phyloP scores from a whole-genome alignment of 2,113 vertebrate species.

The Marmota monax region DNA sequence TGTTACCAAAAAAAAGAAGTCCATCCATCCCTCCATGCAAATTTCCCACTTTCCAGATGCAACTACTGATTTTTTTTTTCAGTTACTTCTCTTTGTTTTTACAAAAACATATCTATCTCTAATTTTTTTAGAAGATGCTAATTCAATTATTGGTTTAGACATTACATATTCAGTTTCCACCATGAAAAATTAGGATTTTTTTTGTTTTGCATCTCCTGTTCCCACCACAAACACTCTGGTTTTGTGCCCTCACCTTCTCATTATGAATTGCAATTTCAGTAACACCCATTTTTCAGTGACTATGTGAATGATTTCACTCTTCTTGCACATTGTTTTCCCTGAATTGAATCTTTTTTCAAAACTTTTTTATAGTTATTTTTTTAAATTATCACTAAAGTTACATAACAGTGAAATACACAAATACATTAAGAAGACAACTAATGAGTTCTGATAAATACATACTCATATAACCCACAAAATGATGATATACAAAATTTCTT shows the following conservation, averaged over 20 bases:
- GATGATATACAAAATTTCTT: background rate
- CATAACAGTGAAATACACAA: background rate
- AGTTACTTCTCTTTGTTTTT: background rate
- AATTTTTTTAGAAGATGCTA: background rate
- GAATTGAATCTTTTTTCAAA: background rate
- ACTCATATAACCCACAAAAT: background rate
- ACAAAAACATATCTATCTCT: background rate
- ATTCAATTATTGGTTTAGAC: background rate
- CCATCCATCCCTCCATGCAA: background rate
- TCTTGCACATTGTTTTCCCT: background rate
- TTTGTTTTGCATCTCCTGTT: background rate
- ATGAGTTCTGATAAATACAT: constrained; percentile 7
- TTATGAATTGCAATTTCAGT: background rate
- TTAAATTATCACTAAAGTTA: background rate
- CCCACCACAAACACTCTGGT: background rate
- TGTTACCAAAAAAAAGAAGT: background rate
- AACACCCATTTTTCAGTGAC: background rate
- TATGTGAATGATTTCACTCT: constrained; percentile 31
- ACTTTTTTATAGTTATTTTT: constrained; percentile 8
- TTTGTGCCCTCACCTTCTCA: background rate
- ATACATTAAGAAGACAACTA: background rate
- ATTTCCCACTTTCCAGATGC: background rate
- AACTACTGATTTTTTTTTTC: background rate
- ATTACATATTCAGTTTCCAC: background rate
- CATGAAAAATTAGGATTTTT: background rate